A percentile compares a stretch with the other conserved stretches of the same genome.
Evolutionary conservation across 2,797 vertebrate genomes (phyloP).

Genomic region (Psittacula derbiana): DNA sequence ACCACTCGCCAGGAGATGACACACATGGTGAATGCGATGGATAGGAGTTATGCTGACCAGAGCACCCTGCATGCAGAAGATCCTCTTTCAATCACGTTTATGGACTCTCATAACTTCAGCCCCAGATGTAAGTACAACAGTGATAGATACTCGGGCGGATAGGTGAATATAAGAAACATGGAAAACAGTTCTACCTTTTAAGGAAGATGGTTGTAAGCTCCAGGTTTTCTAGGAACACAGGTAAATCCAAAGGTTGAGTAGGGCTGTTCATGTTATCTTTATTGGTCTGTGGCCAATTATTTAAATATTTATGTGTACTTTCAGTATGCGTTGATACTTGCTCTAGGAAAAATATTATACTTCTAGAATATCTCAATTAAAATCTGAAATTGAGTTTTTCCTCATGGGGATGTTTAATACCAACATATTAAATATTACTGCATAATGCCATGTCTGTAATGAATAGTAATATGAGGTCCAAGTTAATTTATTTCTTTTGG

Average conservation of each 20-base stretch:
- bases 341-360: background rate
- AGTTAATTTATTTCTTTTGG: constrained; percentile 8
- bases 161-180: background rate
- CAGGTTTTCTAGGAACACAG: background rate
- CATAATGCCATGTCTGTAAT: background rate
- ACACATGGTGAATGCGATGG: constrained; percentile 99
- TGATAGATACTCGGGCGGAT: background rate
- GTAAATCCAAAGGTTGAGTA: background rate
- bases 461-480: background rate
- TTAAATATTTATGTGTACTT: background rate
- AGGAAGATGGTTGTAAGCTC: background rate
- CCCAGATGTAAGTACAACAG: constrained; percentile 90
- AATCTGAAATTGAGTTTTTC: background rate
- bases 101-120: constrained; percentile 97
- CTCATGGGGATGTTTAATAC: background rate
- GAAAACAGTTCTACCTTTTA: background rate
- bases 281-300: background rate
- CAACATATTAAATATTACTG: background rate
- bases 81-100: constrained; percentile 94
- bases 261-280: background rate
- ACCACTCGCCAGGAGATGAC: constrained; percentile 98
- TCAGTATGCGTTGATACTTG: background rate
- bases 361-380: background rate
- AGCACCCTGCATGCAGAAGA: constrained; percentile 96
- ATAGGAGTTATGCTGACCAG: constrained; percentile 96